Evolutionary conservation across 2,888 invertebrate genomes (phyloP), one percentile per base, ranked within the genome.

Genomic region (Drosophila diplacantha): DNA sequence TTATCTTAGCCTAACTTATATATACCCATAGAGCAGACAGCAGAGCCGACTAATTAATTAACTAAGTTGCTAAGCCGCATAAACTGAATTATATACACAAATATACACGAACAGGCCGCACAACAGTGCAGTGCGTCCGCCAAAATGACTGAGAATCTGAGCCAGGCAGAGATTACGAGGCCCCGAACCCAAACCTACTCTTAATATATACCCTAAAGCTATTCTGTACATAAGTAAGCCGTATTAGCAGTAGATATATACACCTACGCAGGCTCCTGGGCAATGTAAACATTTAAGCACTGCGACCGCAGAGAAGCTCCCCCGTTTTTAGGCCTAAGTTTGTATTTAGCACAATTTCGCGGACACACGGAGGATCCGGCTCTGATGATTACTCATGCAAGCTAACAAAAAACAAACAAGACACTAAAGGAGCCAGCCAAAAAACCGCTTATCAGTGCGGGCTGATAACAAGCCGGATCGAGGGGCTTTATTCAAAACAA

Each of bases 261-360:
- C 20, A 51, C 26, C 20, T 20, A 37, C 38, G 16, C 37, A 18
- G 16, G 37, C 37, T 37, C 37, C 18, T 20, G 41, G 26, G 43
- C 46, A 38, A 38, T 38, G 38, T 49, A 52, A 11, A 57, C 53
- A n/a, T n/a, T n/a, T n/a, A n/a, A n/a, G n/a, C n/a, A n/a, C n/a
- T n/a, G n/a, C n/a, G n/a, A n/a, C n/a, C 57, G 62, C 11, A 18
- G 29, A 44, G 44, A 44, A 44, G 44, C 12, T 44, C 37, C 14
- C 43, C 55, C 31, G 29, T 6, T 22, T 35, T 24, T 59, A 64
- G 41, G 63, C 53, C 50, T 71, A 69, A 79, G 66, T 47, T 71
- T 58, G 67, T 29, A 29, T 74, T 74, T 75, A 75, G 75, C 80
- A 80, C 74, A 75, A 75, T 75, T 75, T 58, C 58, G 60, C n/a